Conservation (phyloP, 2,113 vertebrate genomes). For the Columbina picui region DNA sequence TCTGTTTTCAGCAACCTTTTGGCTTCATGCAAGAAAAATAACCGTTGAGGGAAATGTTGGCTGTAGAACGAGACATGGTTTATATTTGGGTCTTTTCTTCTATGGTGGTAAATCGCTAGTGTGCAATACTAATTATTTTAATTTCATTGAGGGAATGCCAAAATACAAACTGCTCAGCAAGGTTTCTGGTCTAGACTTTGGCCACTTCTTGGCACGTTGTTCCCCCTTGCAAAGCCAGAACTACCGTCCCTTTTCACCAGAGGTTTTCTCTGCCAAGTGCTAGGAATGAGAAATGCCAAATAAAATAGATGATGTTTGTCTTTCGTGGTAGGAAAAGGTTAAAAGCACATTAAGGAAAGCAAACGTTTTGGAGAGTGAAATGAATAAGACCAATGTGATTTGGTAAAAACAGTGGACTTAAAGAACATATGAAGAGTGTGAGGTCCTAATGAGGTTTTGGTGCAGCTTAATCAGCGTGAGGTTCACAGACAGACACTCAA, state of each 20-base stretch:
- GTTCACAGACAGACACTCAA: neutral
- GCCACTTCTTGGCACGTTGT: neutral
- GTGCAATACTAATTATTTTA: neutral
- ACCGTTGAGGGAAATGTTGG: neutral
- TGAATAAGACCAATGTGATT: fast-evolving
- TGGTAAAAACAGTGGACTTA: neutral
- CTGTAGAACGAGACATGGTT: neutral
- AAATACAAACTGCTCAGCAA: neutral
- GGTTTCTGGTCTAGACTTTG: neutral
- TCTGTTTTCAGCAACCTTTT: neutral
- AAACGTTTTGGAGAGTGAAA: neutral
- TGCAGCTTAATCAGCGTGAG: neutral
- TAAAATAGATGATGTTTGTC: neutral
- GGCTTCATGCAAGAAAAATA: neutral
- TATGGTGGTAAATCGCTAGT: neutral
- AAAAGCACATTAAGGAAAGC: neutral
- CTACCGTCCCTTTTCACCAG: neutral
- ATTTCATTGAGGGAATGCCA: neutral
- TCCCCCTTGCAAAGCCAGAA: neutral
- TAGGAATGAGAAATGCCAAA: neutral
- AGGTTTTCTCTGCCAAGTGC: neutral
- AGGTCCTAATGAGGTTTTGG: neutral
- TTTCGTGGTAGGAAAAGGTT: neutral
- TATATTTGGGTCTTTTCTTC: neutral
- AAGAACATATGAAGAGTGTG: neutral